A percentile compares a stretch with the other conserved stretches of the same genome.
These are phyloP conservation scores for Ceyx cyanopectus DNA, from an alignment of 2,113 vertebrate genomes.

Conservation along the genomic window DNA sequence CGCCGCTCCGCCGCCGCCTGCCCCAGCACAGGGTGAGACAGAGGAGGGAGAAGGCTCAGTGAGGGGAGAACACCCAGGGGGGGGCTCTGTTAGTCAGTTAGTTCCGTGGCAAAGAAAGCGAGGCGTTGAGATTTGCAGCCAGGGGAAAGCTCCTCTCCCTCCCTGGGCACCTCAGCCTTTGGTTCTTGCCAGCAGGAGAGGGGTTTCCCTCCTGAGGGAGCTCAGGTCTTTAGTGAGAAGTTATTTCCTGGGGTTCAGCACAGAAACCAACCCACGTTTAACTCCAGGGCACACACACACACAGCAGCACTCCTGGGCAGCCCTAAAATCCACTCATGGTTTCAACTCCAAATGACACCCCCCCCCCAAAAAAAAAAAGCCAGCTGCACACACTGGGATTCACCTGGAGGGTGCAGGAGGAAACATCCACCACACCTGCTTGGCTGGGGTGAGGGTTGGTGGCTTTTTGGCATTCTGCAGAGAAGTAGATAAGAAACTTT, in stretches of 20 bases:
- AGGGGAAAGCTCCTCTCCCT: slow-evolving; percentile 14
- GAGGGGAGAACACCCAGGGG: slow-evolving; percentile 76
- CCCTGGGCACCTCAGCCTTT: neutral
- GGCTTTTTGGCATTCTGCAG: slow-evolving; percentile 32
- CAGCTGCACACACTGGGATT: neutral
- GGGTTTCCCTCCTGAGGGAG: neutral
- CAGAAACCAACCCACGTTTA: neutral
- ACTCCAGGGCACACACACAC: neutral
- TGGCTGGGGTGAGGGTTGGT: neutral
- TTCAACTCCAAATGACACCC: too few relatives aligned
- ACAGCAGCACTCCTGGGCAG: too few relatives aligned
- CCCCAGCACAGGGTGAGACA: slow-evolving; percentile 69
- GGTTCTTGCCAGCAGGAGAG: neutral
- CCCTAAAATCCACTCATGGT: too few relatives aligned
- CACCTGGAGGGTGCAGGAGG: neutral
- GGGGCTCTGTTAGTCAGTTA: slow-evolving; percentile 63
- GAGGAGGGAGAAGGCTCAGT: slow-evolving; percentile 68
- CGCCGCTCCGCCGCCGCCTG: slow-evolving; percentile 91
- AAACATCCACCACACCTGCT: slow-evolving; percentile 15
- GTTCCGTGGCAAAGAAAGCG: slow-evolving; percentile 56
- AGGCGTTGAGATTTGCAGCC: slow-evolving; percentile 20
- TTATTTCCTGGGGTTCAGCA: neutral
- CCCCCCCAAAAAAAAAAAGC: neutral
- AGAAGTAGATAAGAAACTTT: slow-evolving; percentile 19
- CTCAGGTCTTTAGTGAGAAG: neutral